A percentile compares a stretch with the other conserved stretches of the same genome.
Conservation (phyloP, 1,140 invertebrate species). For the Panonychus citri region DNA sequence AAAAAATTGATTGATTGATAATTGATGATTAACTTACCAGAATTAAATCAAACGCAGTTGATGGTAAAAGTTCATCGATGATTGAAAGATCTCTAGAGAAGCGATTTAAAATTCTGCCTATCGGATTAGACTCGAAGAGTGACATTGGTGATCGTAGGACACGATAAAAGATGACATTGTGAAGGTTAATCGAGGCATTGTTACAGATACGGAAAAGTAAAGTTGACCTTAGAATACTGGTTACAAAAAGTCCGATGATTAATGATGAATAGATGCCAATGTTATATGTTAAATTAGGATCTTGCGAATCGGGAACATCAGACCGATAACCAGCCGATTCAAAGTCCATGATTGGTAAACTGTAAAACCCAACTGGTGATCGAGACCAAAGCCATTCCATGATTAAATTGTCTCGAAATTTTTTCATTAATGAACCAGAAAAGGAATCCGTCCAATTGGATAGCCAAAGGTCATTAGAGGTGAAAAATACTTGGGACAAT, state of each 20-base stretch:
- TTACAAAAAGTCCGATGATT: constrained; percentile 21
- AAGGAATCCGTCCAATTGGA: constrained; percentile 10
- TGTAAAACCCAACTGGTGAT: no score
- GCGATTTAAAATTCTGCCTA: constrained; percentile 19
- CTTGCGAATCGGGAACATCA: no score
- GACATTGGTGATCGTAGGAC: constrained; percentile 54
- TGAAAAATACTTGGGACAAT: constrained; percentile 15
- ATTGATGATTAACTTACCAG: constrained; percentile 36
- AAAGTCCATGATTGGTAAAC: no score
- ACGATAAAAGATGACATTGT: constrained; percentile 56
- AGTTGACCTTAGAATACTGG: constrained; percentile 30
- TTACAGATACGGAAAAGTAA: constrained; percentile 52
- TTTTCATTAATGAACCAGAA: no score
- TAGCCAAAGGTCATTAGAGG: constrained; percentile 15
- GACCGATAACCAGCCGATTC: no score
- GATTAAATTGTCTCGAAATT: no score
- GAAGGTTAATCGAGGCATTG: constrained; percentile 45
- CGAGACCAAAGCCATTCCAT: no score
- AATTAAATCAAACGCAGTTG: constrained; percentile 44
- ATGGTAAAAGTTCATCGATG: constrained; percentile 29
- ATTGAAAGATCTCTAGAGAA: constrained; percentile 13
- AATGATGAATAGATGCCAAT: constrained; percentile 19
- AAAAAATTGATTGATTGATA: not conserved
- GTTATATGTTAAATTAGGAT: constrained; percentile 15
- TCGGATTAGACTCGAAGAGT: constrained; percentile 68